Evolutionary conservation across 2,113 vertebrate genomes (phyloP), one percentile per base, ranked within the genome.

Genomic region (Asarcornis scutulata): DNA sequence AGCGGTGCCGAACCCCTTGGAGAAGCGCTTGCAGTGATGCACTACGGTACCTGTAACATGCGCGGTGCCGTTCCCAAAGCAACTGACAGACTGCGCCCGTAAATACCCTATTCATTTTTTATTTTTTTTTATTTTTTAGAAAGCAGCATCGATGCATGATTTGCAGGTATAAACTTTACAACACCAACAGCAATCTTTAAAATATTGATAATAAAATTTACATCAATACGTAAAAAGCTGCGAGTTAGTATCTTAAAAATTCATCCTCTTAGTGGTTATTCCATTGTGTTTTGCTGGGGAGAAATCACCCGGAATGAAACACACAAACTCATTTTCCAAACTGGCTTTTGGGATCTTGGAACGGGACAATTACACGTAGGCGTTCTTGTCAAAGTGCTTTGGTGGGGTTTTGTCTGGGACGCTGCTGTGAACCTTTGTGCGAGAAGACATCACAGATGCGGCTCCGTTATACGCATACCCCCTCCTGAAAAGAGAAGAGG

Each of bases 301-400:
- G 15, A 68, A 97, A 96, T 97, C 92, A 95, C 79, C 87, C 86
- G 46, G 96, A 83, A 95, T 52, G 96, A 96, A 97, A 93, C 79
- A 4, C 96, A 95, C 93, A 95, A 91, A 95, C 31, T 86, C 62
- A 52, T 32, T 63, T 94, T 80, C 83, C 46, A 92, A 97, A 95
- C 9, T 84, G 53, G 1, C 81, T 93, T 40, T 27, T 38, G 25
- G 25, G n/a, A 52, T 93, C 91, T 89, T 74, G 58, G 44, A 62
- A 42, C 31, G 26, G 74, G 58, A 58, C 85, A 86, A 44, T 72
- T 96, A 99, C 91, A 99, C 99, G 0, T 99, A 99, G 58, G 98
- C 99, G 3, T 99, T 99, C 96, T 98, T 98, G 95, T 98, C 98
- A 93, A 98, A 99, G 96, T 87, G 97, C 96, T 97, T 98, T 71